Base-by-base conservation (phyloP, 2,113 vertebrate genomes). In the Phodopus roborovskii region DNA sequence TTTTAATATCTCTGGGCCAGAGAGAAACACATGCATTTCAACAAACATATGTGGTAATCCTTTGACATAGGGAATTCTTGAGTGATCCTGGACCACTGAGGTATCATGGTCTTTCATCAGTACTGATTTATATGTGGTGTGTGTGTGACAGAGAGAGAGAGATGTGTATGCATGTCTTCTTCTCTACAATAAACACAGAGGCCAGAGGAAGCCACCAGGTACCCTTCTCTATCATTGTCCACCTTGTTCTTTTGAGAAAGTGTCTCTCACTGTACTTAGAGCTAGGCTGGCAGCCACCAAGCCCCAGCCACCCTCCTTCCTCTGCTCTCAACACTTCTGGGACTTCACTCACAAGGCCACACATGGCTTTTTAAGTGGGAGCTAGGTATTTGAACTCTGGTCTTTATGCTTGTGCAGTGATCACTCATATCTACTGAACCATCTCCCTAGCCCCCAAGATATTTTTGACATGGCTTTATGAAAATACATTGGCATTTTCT, bases 401-500 rank as follows among this genome's bases (percentile, higher is more conserved):
- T 26, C 45, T 33, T 50, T 19, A 87, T 24, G 33, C 33, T 70
- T 87, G 42, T 53, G 12, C 48, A 56, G 20, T 1, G n/a, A 70
- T 12, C 33, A n/a, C 42, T 70, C 66, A n/a, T 53, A 53, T 22
- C 66, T 20, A n/a, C 66, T 53, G 64, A 70, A 68, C 12, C 20
- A 53, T 53, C 64, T 87, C 45, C 50, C 48, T 19, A 70, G 64
- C 45, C 79, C 45, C 19, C 62, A 50, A 20, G 64, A 62, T 64
- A 11, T 79, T 75, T 94, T 83, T 87, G 11, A 94, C 85, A 22
- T 78, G 84, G 78, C 88, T 89, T 78, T 84, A 36, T 33, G 94
- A 94, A 94, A 97, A 96, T 88, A 45, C 0, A 12, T 75, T 12
- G 84, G 45, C 45, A 45, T 45, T 45, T 45, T 45, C 45, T 45